Conservation (phyloP, 2,797 vertebrate genomes). For the Sebastes steindachneri region DNA sequence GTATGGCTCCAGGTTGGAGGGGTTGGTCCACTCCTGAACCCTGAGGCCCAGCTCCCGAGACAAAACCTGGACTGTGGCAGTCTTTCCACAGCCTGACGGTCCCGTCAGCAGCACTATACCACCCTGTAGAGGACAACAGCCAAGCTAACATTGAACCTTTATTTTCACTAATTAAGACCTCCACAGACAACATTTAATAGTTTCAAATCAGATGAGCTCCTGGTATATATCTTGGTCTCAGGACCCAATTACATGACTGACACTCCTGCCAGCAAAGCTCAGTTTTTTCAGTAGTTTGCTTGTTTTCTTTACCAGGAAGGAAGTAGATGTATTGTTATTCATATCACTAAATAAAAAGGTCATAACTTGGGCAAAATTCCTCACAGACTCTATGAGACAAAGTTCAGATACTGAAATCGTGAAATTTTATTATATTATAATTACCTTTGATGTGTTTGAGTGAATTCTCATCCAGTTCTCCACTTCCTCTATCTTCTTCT, state of each 20-base stretch:
- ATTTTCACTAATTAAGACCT: background rate
- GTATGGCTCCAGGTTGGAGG: constrained; percentile 78
- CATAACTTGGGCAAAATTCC: background rate
- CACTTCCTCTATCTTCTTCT: constrained; percentile 96
- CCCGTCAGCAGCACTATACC: constrained; percentile 91
- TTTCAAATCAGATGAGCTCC: background rate
- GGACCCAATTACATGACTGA: background rate
- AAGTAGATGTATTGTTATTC: background rate
- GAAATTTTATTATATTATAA: background rate
- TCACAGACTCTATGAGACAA: background rate
- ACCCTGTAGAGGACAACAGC: constrained; percentile 75
- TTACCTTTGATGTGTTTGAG: constrained; percentile 72
- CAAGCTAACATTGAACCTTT: background rate
- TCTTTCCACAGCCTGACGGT: constrained; percentile 95
- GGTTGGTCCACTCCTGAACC: constrained; percentile 95
- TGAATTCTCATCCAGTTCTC: constrained; percentile 90
- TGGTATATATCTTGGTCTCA: background rate
- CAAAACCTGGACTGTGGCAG: constrained; percentile 88
- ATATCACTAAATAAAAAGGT: background rate
- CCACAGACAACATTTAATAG: background rate
- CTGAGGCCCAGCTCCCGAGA: constrained; percentile 85
- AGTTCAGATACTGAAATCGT: background rate
- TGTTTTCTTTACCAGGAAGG: background rate
- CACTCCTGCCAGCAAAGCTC: background rate
- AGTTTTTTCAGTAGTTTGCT: background rate